phyloP scores from a whole-genome alignment of 2,797 vertebrate species.

The Eremophila alpestris region DNA sequence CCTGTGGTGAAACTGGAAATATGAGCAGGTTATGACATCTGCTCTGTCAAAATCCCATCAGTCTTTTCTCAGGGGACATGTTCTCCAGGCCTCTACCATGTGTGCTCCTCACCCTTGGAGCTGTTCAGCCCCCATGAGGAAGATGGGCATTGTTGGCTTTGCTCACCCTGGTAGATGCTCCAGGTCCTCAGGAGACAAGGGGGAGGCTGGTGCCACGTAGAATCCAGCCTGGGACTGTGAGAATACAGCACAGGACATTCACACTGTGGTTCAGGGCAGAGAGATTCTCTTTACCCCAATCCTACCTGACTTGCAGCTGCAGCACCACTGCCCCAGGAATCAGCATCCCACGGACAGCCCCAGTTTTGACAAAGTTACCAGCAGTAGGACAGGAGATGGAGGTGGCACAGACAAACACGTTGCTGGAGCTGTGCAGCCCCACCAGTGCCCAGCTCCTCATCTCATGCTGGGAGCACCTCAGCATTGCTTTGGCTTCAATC shows the following conservation, averaged over 20 bases:
- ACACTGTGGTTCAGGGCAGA: not conserved
- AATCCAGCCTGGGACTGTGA: not conserved
- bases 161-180: not conserved
- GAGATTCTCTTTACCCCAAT: not conserved
- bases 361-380: no score
- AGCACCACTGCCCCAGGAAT: not conserved
- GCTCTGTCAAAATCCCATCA: not conserved
- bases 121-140: not conserved
- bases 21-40: not conserved
- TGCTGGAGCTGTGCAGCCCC: rapidly evolving
- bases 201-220: not conserved
- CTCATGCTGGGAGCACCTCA: not conserved
- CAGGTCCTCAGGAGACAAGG: not conserved
- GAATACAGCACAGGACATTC: not conserved
- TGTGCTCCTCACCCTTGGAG: not conserved
- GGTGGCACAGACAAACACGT: not conserved
- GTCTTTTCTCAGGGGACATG: not conserved
- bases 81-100: not conserved
- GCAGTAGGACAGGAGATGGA: not conserved
- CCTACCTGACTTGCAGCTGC: not conserved
- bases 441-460: not conserved
- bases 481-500: not conserved
- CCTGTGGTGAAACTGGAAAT: not conserved
- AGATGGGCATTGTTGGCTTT: not conserved
- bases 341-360: not conserved